Evolutionary conservation across 2,888 invertebrate species (phyloP).

Genomic region (Diploptera punctata): DNA sequence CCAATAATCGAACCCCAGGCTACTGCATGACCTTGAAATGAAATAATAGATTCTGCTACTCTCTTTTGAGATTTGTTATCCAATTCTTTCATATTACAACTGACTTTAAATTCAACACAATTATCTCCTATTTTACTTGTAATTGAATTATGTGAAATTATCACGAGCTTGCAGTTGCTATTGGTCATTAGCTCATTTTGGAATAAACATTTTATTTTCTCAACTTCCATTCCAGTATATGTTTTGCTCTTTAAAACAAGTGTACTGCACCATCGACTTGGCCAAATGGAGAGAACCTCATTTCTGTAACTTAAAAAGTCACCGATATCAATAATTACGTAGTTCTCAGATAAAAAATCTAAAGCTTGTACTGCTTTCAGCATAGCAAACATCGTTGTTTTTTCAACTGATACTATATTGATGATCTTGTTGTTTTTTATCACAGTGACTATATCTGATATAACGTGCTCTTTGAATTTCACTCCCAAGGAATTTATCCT

Average conservation of each 20-base stretch:
- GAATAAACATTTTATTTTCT: neutral
- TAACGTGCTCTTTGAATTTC: neutral
- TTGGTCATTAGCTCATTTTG: neutral
- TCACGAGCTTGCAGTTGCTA: neutral
- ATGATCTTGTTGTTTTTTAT: conserved; percentile 9
- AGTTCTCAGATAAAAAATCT: neutral
- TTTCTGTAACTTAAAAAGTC: neutral
- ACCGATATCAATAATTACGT: neutral
- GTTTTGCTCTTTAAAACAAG: neutral
- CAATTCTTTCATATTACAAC: neutral
- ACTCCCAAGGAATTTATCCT: neutral
- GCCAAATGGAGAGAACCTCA: neutral
- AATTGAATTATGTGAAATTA: neutral
- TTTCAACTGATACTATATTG: neutral
- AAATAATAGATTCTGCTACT: neutral
- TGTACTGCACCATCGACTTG: neutral
- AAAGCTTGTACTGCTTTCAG: conserved; percentile 3
- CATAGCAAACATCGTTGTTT: neutral
- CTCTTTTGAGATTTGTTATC: neutral
- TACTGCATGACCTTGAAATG: neutral
- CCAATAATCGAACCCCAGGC: neutral
- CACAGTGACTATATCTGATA: neutral
- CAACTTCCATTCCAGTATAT: neutral
- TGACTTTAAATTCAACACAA: neutral
- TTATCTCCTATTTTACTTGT: neutral